These are phyloP conservation scores for Agapornis roseicollis DNA, from an alignment of 2,113 vertebrate genomes.

Conservation along the genomic window DNA sequence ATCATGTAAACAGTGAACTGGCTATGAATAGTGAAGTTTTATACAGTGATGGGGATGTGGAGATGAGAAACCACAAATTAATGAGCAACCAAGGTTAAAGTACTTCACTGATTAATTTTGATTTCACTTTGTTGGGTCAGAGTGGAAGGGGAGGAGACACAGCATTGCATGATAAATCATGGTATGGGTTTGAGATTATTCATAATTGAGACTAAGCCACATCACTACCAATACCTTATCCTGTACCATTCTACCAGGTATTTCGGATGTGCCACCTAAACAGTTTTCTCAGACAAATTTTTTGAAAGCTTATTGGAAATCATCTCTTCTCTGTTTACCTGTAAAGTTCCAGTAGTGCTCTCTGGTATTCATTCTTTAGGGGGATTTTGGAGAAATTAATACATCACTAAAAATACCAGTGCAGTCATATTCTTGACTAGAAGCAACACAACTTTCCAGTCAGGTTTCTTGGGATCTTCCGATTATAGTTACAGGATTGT, in stretches of 20 bases:
- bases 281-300: background rate
- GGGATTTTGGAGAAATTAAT: background rate
- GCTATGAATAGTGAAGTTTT: conserved; percentile 22
- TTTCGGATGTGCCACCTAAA: background rate
- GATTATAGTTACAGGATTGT: background rate
- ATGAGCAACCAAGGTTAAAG: conserved; percentile 14
- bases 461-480: conserved; percentile 15
- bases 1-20: conserved; percentile 52
- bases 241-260: background rate
- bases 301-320: background rate
- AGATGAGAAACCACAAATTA: conserved; percentile 48
- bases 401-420: background rate
- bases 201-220: background rate
- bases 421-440: background rate
- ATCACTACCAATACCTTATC: background rate
- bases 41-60: background rate
- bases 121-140: conserved; percentile 19
- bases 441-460: background rate
- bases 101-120: conserved; percentile 37
- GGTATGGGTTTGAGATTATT: background rate
- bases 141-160: background rate
- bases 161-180: background rate
- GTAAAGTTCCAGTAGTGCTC: background rate
- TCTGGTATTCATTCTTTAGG: background rate
- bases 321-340: background rate